Conservation (phyloP, 2,888 invertebrate genomes). For the Molorchus minor region DNA sequence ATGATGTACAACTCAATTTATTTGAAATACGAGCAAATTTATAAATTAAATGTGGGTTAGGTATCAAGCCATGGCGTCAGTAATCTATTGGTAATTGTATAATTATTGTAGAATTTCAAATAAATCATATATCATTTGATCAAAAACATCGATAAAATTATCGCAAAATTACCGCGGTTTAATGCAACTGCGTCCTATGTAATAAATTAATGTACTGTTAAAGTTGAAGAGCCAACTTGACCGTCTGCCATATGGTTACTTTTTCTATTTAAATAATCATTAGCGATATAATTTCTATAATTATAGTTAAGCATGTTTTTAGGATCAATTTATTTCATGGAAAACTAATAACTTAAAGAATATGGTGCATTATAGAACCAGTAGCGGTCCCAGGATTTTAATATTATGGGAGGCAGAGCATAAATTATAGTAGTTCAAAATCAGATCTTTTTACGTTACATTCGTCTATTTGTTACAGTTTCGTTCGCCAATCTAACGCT, state of each 20-base stretch:
- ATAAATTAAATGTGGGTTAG: constrained; percentile 9
- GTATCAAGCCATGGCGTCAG: neutral
- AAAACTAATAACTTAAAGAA: neutral
- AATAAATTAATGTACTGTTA: constrained; percentile 1
- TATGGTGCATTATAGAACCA: no score
- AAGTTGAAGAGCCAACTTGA: neutral
- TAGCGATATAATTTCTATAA: constrained; percentile 2
- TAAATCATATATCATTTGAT: no score
- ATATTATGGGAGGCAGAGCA: no score
- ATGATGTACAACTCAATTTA: constrained; percentile 7
- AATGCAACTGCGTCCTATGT: neutral
- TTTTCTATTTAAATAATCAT: constrained; percentile 11
- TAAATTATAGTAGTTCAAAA: no score
- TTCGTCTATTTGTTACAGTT: no score
- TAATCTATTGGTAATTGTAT: constrained; percentile 2
- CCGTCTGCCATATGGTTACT: constrained; percentile 14
- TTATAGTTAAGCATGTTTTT: neutral
- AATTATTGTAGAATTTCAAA: neutral
- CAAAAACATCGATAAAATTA: neutral
- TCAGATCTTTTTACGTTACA: no score
- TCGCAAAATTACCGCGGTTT: constrained; percentile 1
- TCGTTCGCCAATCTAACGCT: no score
- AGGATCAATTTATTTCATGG: neutral
- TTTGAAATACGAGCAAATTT: constrained; percentile 15
- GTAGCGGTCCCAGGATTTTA: no score